These are phyloP conservation scores for Plestiodon gilberti DNA, from an alignment of 2,113 vertebrate genomes.

Conservation along the genomic window DNA sequence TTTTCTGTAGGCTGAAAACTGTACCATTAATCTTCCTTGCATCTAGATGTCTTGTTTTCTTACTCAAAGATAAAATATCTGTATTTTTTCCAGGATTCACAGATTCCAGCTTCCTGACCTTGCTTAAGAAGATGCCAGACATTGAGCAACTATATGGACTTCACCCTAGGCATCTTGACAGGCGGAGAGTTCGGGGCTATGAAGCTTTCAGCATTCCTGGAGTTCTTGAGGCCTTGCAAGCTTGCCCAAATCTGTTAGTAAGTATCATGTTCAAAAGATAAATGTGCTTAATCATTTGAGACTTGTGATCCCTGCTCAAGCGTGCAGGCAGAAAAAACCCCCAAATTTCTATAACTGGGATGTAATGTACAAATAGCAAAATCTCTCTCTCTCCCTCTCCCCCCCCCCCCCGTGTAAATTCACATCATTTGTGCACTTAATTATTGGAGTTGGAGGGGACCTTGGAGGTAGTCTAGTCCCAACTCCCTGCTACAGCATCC, in stretches of 20 bases:
- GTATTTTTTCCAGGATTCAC: constrained; percentile 88
- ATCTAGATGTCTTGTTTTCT: constrained; percentile 26
- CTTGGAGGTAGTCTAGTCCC: no score
- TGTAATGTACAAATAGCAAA: neutral
- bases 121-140: constrained; percentile 98
- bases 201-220: constrained; percentile 98
- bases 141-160: constrained; percentile 97
- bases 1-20: neutral
- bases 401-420: no score
- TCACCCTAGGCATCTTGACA: constrained; percentile 95
- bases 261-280: constrained; percentile 59
- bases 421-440: neutral
- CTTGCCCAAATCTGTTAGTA: constrained; percentile 95
- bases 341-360: neutral
- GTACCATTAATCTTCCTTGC: constrained; percentile 41
- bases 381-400: no score
- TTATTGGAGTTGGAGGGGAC: neutral
- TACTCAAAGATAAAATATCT: constrained; percentile 57
- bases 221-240: constrained; percentile 94
- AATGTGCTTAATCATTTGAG: constrained; percentile 18
- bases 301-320: neutral
- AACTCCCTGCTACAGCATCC: no score
- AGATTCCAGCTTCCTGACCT: constrained; percentile 93
- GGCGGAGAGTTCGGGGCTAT: constrained; percentile 92
- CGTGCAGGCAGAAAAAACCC: neutral